Evolutionary conservation across 1,140 invertebrate species (phyloP).

Genomic region (Spodoptera litura): DNA sequence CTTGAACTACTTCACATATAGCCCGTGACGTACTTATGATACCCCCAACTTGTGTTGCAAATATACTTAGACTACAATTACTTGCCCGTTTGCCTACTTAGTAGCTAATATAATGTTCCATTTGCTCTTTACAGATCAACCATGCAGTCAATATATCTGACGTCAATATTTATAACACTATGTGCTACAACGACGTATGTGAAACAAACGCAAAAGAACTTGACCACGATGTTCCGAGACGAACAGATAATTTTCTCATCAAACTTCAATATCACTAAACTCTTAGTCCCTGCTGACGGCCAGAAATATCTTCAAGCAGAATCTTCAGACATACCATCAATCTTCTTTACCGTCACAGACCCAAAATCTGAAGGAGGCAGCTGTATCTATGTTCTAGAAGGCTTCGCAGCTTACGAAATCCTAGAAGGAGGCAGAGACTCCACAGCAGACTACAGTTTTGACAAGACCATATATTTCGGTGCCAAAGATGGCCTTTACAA

Average conservation of each 20-base stretch:
- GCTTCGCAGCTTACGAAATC: conserved; percentile 72
- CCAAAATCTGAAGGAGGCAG: conserved; percentile 65
- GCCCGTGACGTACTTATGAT: too few relatives aligned
- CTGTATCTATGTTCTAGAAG: conserved; percentile 76
- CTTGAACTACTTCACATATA: too few relatives aligned
- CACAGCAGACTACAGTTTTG: conserved; percentile 69
- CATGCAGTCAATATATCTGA: conserved; percentile 1
- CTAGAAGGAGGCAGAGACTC: conserved; percentile 75
- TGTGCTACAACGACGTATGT: background rate
- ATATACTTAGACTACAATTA: too few relatives aligned
- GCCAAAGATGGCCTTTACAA: conserved; percentile 73
- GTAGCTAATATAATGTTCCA: too few relatives aligned
- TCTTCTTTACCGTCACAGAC: conserved; percentile 74
- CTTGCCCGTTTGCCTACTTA: too few relatives aligned
- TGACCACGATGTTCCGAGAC: conserved; percentile 63
- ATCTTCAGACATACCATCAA: conserved; percentile 65
- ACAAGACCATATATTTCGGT: conserved; percentile 71
- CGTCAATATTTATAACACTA: background rate
- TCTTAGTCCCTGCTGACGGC: conserved; percentile 68
- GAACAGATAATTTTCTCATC: conserved; percentile 72
- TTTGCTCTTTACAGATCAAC: conserved; percentile 6
- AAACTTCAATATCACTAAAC: conserved; percentile 66
- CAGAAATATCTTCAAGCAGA: conserved; percentile 61
- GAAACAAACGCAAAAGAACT: background rate
- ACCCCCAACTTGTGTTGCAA: too few relatives aligned